A percentile compares a stretch with the other conserved stretches of the same genome.
Evolutionary conservation across 2,888 invertebrate genomes (phyloP).

Genomic region (Frankliniella intonsa): DNA sequence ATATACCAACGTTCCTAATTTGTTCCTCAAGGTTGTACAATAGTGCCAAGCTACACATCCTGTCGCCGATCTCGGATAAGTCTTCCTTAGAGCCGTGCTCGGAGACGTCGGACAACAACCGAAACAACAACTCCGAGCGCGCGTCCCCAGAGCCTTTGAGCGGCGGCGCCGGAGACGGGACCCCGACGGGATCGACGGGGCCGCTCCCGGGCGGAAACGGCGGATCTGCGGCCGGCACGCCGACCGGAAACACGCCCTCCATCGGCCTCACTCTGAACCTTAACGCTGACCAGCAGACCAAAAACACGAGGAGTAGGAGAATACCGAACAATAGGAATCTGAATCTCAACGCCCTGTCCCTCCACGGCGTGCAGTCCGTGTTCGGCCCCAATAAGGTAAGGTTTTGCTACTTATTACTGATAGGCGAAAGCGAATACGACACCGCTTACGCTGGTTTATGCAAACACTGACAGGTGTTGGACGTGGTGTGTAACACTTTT

Average conservation of each 20-base stretch:
- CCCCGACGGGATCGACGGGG: conserved; percentile 24
- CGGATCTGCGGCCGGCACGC: background rate
- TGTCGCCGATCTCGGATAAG: conserved; percentile 86
- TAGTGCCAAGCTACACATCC: conserved; percentile 68
- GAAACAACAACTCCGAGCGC: conserved; percentile 72
- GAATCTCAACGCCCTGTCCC: background rate
- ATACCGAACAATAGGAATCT: background rate
- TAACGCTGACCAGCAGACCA: background rate
- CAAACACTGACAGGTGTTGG: no score
- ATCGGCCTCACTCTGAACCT: background rate
- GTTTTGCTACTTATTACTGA: no score
- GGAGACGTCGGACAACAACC: conserved; percentile 75
- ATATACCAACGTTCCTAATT: no score
- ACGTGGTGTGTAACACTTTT: no score
- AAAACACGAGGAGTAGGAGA: background rate
- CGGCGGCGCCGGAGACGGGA: conserved; percentile 41
- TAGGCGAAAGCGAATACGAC: no score
- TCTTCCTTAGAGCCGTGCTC: conserved; percentile 82
- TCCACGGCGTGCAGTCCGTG: background rate
- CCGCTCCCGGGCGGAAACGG: conserved; percentile 32
- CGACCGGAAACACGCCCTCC: background rate
- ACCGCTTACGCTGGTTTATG: no score
- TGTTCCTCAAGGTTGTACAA: conserved; percentile 33
- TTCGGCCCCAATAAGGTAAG: background rate
- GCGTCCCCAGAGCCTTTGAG: conserved; percentile 59